Evolutionary conservation across 1,140 invertebrate species (phyloP).

Genomic region (Hetaerina americana): DNA sequence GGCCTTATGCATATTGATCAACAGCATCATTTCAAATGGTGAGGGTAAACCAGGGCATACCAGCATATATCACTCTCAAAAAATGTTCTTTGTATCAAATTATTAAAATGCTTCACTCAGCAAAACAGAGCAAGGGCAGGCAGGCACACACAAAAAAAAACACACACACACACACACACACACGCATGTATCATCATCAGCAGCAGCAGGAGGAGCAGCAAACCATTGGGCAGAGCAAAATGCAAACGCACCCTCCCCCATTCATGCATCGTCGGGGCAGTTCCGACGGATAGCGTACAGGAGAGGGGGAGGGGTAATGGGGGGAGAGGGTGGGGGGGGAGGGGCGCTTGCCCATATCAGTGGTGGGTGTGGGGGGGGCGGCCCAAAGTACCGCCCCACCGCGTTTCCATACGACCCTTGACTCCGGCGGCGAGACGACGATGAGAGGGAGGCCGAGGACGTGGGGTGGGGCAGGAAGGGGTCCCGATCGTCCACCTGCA

Average conservation of each 20-base stretch:
- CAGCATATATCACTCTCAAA: too few relatives aligned
- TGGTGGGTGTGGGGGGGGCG: constrained; percentile 31
- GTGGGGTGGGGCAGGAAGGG: constrained; percentile 49
- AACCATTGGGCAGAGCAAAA: too few relatives aligned
- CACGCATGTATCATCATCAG: too few relatives aligned
- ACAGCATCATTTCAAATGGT: too few relatives aligned
- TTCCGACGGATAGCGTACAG: constrained; percentile 30
- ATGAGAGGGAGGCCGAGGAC: constrained; percentile 23
- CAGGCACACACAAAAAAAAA: too few relatives aligned
- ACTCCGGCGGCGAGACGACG: constrained; percentile 38
- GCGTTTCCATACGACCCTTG: constrained; percentile 46
- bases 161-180: too few relatives aligned
- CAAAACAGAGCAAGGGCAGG: too few relatives aligned
- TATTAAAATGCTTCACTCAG: too few relatives aligned
- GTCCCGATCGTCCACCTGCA: constrained; percentile 58
- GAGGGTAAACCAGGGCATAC: too few relatives aligned
- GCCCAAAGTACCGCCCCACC: constrained; percentile 38
- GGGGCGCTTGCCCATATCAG: neutral
- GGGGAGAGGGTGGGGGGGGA: constrained; percentile 19
- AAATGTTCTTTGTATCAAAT: too few relatives aligned
- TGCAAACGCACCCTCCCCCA: constrained; percentile 18
- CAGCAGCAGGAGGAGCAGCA: too few relatives aligned
- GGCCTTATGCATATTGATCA: too few relatives aligned
- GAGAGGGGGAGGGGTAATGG: constrained; percentile 30
- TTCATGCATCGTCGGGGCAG: constrained; percentile 36